Evolutionary conservation across 2,888 invertebrate species (phyloP).

Genomic region (Glyphotaelius pellucidus): DNA sequence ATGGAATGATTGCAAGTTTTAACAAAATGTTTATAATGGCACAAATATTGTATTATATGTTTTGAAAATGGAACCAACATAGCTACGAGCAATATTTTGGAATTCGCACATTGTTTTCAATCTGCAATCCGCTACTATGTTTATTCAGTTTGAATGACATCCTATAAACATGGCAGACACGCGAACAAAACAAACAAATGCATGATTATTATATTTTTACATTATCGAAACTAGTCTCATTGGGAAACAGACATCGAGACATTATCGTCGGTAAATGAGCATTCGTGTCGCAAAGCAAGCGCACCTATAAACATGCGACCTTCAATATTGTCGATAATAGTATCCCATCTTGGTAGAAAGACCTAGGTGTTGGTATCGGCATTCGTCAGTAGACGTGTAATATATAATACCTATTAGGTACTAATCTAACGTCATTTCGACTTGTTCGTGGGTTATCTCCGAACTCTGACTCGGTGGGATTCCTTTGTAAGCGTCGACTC

Average conservation of each 20-base stretch:
- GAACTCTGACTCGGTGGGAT: not conserved
- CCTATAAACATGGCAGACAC: not conserved
- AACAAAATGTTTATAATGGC: not conserved
- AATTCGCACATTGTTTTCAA: not conserved
- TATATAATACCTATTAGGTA: not conserved
- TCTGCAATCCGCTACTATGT: not conserved
- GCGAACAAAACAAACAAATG: not conserved
- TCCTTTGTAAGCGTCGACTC: constrained; percentile 13
- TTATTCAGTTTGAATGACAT: constrained; percentile 2
- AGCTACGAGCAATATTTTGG: not conserved
- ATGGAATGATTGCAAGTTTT: too few relatives aligned
- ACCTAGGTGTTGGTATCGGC: not conserved
- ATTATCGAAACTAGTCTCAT: not conserved
- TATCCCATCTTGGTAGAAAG: not conserved
- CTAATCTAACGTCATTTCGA: not conserved
- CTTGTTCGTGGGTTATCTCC: not conserved
- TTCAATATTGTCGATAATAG: not conserved
- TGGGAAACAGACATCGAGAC: not conserved
- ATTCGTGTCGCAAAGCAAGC: not conserved
- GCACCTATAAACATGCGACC: not conserved
- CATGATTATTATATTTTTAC: not conserved
- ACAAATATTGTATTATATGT: not conserved
- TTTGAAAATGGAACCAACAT: not conserved
- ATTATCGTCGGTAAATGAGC: not conserved
- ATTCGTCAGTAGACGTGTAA: not conserved